phyloP scores from a whole-genome alignment of 2,888 invertebrate genomes.

The Parasteatoda lunata region DNA sequence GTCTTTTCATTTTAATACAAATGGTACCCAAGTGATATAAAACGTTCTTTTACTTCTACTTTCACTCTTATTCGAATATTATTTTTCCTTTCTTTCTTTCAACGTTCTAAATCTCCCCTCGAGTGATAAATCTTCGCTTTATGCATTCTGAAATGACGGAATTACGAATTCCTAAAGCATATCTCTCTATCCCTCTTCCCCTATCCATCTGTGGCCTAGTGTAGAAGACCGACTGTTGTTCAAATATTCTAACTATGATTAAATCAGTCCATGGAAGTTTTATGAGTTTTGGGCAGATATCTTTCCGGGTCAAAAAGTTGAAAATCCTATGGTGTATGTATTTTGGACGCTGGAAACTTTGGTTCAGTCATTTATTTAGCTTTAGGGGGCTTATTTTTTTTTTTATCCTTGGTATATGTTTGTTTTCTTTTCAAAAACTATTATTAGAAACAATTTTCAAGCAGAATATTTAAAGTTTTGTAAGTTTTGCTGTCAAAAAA shows the following conservation, averaged over 20 bases:
- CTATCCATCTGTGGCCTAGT: not conserved
- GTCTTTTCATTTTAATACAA: too few species aligned
- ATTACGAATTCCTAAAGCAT: constrained; percentile 5
- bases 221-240: not conserved
- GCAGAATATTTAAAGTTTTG: too few species aligned
- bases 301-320: not conserved
- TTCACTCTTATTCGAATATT: not conserved
- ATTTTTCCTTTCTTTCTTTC: not conserved
- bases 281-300: not conserved
- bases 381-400: not conserved
- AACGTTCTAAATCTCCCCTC: constrained; percentile 1
- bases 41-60: not conserved
- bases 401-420: not conserved
- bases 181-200: not conserved
- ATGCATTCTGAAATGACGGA: not conserved
- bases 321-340: not conserved
- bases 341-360: not conserved
- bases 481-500: too few species aligned
- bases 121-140: constrained; percentile 5
- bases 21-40: too few species aligned
- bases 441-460: too few species aligned
- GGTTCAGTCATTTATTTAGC: not conserved
- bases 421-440: too few species aligned
- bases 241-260: not conserved
- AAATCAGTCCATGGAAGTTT: not conserved